phyloP scores from a whole-genome alignment of 2,797 vertebrate genomes.

The Coregonus suidteri region DNA sequence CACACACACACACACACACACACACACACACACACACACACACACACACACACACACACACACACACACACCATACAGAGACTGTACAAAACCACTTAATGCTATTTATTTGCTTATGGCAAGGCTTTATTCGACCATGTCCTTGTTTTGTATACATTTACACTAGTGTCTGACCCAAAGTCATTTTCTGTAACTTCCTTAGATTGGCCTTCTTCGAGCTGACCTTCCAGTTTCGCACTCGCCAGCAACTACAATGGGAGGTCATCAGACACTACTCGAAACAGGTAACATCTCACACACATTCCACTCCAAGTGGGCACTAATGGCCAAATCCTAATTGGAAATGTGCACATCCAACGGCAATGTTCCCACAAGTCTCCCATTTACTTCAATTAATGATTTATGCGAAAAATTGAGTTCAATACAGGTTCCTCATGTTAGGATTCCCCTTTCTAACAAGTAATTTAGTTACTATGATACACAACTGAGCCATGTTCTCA shows the following conservation, averaged over 20 bases:
- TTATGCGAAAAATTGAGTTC: background rate
- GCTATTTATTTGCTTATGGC: background rate
- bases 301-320: too few species aligned
- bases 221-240: slow-evolving; percentile 89
- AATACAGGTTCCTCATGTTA: background rate
- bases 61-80: background rate
- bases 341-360: too few species aligned
- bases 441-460: background rate
- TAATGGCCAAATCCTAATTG: too few species aligned
- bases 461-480: background rate
- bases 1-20: background rate
- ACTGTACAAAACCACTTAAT: background rate
- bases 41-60: background rate
- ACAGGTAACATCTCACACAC: slow-evolving; percentile 65
- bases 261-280: slow-evolving; percentile 95
- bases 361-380: too few species aligned
- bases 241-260: slow-evolving; percentile 87
- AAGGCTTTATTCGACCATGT: background rate
- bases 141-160: background rate
- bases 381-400: background rate
- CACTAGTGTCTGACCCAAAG: background rate
- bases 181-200: background rate
- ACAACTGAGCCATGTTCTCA: background rate
- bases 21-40: background rate
- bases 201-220: slow-evolving; percentile 93